Evolutionary conservation across 1,140 invertebrate genomes (phyloP).

Genomic region (Drosophila pectinifera): DNA sequence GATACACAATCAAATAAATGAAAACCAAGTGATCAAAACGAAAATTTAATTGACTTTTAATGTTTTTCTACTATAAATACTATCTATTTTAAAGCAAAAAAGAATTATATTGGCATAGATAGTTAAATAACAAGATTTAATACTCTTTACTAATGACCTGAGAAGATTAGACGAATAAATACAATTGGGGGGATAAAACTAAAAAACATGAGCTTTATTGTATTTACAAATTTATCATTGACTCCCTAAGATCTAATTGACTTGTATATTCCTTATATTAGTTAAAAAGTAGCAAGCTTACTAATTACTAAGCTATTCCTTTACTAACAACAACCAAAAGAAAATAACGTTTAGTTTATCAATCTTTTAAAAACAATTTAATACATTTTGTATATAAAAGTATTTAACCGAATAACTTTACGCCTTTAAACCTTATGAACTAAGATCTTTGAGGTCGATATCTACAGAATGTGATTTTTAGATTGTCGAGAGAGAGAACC

Average conservation of each 20-base stretch:
- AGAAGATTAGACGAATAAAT: background rate
- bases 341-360: no score
- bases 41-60: conserved; percentile 21
- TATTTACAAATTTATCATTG: background rate
- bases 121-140: background rate
- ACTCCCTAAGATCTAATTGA: background rate
- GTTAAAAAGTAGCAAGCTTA: no score
- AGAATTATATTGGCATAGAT: no score
- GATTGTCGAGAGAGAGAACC: no score
- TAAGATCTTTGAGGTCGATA: background rate
- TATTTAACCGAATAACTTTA: background rate
- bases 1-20: conserved; percentile 43
- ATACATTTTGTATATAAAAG: background rate
- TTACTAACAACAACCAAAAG: no score
- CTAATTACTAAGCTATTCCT: no score
- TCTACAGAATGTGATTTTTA: background rate
- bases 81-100: background rate
- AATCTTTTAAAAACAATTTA: background rate
- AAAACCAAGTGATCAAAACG: conserved; percentile 72
- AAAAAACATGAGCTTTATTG: background rate
- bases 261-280: background rate
- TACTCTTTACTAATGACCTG: background rate
- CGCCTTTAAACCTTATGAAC: no score
- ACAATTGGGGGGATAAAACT: background rate
- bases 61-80: background rate